Base-by-base conservation (phyloP, 2,888 invertebrate genomes). In the Syrista parreyssii region DNA sequence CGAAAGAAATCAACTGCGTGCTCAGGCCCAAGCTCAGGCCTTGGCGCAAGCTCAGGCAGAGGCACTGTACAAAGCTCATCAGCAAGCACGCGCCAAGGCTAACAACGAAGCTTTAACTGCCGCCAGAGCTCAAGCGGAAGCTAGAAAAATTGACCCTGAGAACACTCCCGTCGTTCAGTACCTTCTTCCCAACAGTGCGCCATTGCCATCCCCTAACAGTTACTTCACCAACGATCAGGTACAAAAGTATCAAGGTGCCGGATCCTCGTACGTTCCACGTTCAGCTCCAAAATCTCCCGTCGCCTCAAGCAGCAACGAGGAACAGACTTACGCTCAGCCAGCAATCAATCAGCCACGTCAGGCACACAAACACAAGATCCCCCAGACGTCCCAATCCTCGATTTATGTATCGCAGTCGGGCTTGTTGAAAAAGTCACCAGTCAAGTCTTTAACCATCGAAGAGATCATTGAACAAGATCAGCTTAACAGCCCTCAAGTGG, bases 1-100 rank as follows among this genome's bases (percentile, higher is more conserved):
- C 33, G 91, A 91, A 77, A 88, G 89, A 68, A 89, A 90, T 80
- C 91, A 91, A 73, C 74, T 87, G 4, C 86, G 87, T 15, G 91
- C 91, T 1, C 91, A 91, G 74, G 91, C 87, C 0, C 88, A 89
- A 4, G 91, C 91, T n/a, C 91, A 91, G 77, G 88, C 89, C 3
- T 23, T 91, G 0, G 91, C 91, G 1, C 88, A 91, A 68, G 90
- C 91, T 4, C 91, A 91, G 80, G 91, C 91, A 0, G 86, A 87
- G 35, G 90, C 89, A 12, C 83, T 91, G 6, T 91, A 88, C 79
- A 90, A 90, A 36, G 84, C 85, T 30, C 88, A 89, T 74, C 88
- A 87, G 40, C 86, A 87, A 35, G 86, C 87, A 6, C 87, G 88
- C 1, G 86, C 86, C 35, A 89, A 90, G 75, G 89, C 90, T 11